Evolutionary conservation across 2,888 invertebrate species (phyloP).

Genomic region (Lasioglossum pauxillum): DNA sequence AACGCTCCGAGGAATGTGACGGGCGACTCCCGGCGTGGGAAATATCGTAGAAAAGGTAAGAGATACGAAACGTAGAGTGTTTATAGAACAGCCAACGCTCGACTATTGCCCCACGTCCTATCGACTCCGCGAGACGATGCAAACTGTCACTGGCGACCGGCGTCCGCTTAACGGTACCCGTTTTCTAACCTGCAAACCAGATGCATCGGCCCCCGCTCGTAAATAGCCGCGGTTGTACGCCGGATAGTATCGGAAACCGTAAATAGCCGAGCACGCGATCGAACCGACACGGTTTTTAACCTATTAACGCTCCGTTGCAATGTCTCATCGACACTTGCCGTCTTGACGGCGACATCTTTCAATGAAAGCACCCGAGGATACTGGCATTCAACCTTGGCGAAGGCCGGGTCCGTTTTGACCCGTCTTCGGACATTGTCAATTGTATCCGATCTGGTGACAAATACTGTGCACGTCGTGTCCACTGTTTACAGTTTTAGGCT

Average conservation of each 20-base stretch:
- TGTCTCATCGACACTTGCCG: neutral
- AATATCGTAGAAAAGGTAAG: slow-evolving; percentile 67
- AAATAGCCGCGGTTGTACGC: slow-evolving; percentile 9
- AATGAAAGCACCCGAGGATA: neutral
- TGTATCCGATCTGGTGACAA: neutral
- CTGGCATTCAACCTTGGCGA: neutral
- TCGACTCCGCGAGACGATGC: slow-evolving; percentile 14
- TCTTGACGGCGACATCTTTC: neutral
- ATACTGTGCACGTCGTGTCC: neutral
- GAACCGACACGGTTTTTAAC: neutral
- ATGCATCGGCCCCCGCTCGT: neutral
- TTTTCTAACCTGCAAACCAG: slow-evolving; percentile 47
- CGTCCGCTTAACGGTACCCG: slow-evolving; percentile 33
- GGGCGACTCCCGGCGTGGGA: slow-evolving; percentile 56
- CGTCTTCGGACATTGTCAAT: neutral
- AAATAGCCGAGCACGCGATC: slow-evolving; percentile 16
- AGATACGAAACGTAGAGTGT: slow-evolving; percentile 3
- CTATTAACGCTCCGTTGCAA: neutral
- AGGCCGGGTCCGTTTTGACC: neutral
- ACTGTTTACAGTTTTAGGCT: neutral
- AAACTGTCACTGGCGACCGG: slow-evolving; percentile 30
- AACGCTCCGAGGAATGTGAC: slow-evolving; percentile 70
- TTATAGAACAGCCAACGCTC: neutral
- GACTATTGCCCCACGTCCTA: neutral
- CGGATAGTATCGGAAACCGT: slow-evolving; percentile 24